phyloP scores from a whole-genome alignment of 2,888 invertebrate genomes.

The Entomobrya multifasciata region DNA sequence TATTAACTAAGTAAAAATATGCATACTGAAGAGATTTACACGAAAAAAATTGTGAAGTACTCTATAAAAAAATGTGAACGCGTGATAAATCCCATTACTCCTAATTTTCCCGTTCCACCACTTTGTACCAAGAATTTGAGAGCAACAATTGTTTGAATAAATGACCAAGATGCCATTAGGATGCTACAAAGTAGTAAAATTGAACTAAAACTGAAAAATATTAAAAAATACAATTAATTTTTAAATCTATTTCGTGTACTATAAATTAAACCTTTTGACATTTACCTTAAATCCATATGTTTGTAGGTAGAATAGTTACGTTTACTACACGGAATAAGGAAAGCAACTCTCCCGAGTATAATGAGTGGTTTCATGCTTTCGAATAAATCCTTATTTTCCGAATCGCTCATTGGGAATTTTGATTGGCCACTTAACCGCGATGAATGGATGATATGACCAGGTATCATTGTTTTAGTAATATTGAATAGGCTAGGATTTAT shows the following conservation, averaged over 20 bases:
- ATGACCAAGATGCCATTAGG: neutral
- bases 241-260: neutral
- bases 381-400: neutral
- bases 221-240: neutral
- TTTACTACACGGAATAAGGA: constrained; percentile 2
- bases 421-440: no score
- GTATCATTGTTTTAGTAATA: neutral
- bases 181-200: neutral
- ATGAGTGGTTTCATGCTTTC: neutral
- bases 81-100: neutral
- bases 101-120: neutral
- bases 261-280: no score
- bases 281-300: neutral
- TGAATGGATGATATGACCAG: no score
- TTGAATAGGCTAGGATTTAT: neutral
- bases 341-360: neutral
- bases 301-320: neutral
- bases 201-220: neutral
- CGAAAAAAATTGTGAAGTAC: neutral
- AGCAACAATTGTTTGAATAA: neutral
- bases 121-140: neutral
- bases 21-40: neutral
- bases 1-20: no score
- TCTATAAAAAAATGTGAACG: neutral
- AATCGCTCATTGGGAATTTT: neutral